Percentiles rank a stretch among this genome's conserved stretches.
phyloP scores from a whole-genome alignment of 2,113 vertebrate species.

The Parus major region DNA sequence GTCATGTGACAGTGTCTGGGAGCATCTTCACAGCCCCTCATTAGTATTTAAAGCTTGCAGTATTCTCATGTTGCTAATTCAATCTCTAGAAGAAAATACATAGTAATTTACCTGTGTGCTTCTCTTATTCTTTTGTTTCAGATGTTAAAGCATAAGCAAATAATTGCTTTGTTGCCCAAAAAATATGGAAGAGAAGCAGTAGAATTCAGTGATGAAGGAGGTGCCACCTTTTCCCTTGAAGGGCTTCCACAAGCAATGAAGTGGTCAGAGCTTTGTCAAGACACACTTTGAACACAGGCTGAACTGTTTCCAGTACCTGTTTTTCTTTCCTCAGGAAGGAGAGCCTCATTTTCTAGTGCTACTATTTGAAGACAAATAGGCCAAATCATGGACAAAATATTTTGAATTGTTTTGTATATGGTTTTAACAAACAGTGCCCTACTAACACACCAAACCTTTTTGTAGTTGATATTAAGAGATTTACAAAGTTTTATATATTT shows the following conservation, averaged over 20 bases:
- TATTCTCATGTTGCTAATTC: background rate
- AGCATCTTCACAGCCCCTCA: background rate
- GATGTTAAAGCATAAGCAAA: background rate
- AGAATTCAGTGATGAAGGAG: background rate
- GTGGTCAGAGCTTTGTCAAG: background rate
- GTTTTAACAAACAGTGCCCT: background rate
- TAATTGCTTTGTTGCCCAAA: background rate
- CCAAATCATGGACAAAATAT: background rate
- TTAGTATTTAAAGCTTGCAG: background rate
- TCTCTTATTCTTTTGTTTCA: background rate
- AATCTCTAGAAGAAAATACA: background rate
- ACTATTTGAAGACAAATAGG: background rate
- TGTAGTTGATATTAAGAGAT: background rate
- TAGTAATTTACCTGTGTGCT: background rate
- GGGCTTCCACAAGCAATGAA: background rate
- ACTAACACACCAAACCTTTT: background rate
- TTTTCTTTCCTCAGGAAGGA: background rate
- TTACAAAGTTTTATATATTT: background rate
- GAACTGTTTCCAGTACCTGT: background rate
- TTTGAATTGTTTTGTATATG: background rate
- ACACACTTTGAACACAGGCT: background rate
- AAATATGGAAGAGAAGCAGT: background rate
- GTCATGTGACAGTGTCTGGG: background rate
- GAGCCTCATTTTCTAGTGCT: background rate
- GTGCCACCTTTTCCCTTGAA: background rate